Evolutionary conservation across 1,140 invertebrate species (phyloP).

Genomic region (Cheumatopsyche charites): DNA sequence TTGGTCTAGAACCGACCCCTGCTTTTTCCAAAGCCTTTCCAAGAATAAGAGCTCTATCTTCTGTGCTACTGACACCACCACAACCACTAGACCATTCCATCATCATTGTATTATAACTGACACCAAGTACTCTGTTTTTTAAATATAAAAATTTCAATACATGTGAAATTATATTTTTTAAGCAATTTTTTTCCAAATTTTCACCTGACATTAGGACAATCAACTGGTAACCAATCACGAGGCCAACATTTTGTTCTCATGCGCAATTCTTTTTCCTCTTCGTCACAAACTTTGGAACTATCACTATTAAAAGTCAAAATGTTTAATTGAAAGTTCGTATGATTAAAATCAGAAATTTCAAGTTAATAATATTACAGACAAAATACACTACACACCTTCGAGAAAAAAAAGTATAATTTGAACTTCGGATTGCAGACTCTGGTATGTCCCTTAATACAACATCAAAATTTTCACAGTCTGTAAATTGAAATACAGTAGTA

Average conservation of each 20-base stretch:
- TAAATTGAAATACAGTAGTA: not conserved
- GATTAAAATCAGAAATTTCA: not conserved
- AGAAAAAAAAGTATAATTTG: conserved; percentile 21
- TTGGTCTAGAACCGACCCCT: conserved; percentile 72
- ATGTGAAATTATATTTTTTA: not conserved
- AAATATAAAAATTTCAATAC: conserved; percentile 9
- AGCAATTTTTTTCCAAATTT: conserved; percentile 1
- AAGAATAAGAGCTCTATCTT: conserved; percentile 68
- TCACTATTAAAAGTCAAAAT: conserved; percentile 20
- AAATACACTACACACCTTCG: conserved; percentile 42
- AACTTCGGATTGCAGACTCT: conserved; percentile 41
- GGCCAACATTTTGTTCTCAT: conserved; percentile 42
- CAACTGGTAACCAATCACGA: conserved; percentile 46
- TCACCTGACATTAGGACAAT: conserved; percentile 46
- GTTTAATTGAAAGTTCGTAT: not conserved
- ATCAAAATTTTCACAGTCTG: conserved; percentile 36
- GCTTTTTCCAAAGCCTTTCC: conserved; percentile 68
- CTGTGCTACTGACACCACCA: conserved; percentile 57
- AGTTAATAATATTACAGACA: conserved; percentile 24
- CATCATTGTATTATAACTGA: conserved; percentile 59
- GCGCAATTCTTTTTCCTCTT: conserved; percentile 36
- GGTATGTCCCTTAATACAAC: conserved; percentile 45
- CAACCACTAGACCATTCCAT: conserved; percentile 59
- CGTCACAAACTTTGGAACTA: not conserved
- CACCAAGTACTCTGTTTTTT: conserved; percentile 54